Evolutionary conservation across 2,888 invertebrate genomes (phyloP).

Genomic region (Ormyrus labotus): DNA sequence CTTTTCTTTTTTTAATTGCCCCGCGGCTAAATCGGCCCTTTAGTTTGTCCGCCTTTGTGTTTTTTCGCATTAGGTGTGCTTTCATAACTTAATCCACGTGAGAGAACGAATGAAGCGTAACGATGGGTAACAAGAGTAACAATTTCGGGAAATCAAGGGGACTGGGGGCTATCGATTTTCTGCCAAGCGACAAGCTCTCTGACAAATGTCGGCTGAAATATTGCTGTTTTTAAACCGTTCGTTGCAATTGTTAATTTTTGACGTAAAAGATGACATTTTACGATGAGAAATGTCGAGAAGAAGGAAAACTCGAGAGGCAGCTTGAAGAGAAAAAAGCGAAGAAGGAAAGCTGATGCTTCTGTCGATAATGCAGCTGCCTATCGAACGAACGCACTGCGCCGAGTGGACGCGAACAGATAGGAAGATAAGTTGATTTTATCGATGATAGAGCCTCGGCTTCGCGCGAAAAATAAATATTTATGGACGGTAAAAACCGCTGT

Average conservation of each 20-base stretch:
- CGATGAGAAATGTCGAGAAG: slow-evolving; percentile 4
- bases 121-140: too few relatives aligned
- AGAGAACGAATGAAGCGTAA: too few relatives aligned
- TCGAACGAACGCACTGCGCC: background rate
- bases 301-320: background rate
- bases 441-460: background rate
- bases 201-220: background rate
- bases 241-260: slow-evolving; percentile 22
- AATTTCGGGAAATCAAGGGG: too few relatives aligned
- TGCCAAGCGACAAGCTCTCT: background rate
- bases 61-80: background rate
- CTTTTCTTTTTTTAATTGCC: slow-evolving; percentile 18
- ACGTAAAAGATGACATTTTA: background rate
- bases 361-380: slow-evolving; percentile 17
- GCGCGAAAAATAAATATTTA: slow-evolving; percentile 25
- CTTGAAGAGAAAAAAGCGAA: background rate
- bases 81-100: slow-evolving; percentile 22
- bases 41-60: background rate
- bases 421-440: slow-evolving; percentile 41
- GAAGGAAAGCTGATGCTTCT: slow-evolving; percentile 9
- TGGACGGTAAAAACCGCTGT: background rate
- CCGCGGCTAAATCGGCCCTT: background rate
- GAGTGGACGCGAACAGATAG: slow-evolving; percentile 1
- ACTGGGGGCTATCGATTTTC: slow-evolving; percentile 49
- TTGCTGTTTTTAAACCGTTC: background rate